Conservation (phyloP, 2,113 vertebrate genomes). For the Taurulus bubalis region DNA sequence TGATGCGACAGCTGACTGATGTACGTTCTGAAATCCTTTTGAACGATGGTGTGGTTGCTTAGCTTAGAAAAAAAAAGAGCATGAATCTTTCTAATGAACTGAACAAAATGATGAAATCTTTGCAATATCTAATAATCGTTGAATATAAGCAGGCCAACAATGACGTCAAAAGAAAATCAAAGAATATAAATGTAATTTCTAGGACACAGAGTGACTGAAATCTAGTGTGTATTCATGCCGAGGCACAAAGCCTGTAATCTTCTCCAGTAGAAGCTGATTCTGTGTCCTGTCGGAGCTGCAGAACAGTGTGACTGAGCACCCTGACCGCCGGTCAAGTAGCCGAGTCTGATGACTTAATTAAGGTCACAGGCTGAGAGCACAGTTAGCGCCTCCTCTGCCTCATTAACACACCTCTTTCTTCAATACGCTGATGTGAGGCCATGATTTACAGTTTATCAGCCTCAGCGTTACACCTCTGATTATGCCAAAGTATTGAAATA, state of each 20-base stretch:
- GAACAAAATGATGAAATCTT: not conserved
- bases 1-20: not conserved
- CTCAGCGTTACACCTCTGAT: conserved; percentile 21
- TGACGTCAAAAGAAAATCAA: not conserved
- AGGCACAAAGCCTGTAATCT: conserved; percentile 12
- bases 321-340: conserved; percentile 81
- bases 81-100: not conserved
- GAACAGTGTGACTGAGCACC: conserved; percentile 47
- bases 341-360: conserved; percentile 83
- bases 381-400: conserved; percentile 49
- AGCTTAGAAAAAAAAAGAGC: not conserved
- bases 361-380: conserved; percentile 71
- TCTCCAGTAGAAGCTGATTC: conserved; percentile 28
- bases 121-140: not conserved
- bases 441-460: conserved; percentile 45
- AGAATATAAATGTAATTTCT: not conserved
- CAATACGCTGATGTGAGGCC: conserved; percentile 44
- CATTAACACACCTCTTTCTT: conserved; percentile 68
- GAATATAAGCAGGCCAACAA: not conserved
- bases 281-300: conserved; percentile 53
- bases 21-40: not conserved
- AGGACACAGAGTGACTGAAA: not conserved
- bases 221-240: not conserved
- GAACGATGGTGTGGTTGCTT: not conserved
- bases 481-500: not conserved